Conservation (phyloP, 2,113 vertebrate genomes). For the Tetrao urogallus region DNA sequence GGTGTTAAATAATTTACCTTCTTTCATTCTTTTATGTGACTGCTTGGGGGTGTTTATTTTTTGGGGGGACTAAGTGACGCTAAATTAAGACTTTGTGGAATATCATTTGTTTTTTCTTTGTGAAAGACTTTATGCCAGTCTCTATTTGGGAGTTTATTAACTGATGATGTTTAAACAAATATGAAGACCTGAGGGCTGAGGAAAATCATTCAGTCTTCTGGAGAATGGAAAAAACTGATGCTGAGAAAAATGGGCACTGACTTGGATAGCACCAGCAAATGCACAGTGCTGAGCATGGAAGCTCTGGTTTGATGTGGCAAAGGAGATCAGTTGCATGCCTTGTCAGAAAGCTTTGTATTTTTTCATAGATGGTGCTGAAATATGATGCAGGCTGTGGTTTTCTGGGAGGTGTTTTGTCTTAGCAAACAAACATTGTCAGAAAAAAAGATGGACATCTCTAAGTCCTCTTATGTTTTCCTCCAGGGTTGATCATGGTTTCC, state of each 20-base stretch:
- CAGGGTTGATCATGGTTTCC: background rate
- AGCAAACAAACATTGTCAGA: background rate
- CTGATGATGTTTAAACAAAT: background rate
- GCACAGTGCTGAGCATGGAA: background rate
- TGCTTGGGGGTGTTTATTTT: accelerated
- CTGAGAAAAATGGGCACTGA: background rate
- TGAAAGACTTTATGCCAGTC: background rate
- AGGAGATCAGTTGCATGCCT: background rate
- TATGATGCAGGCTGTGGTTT: background rate
- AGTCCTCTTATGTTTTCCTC: background rate
- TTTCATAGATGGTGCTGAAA: background rate
- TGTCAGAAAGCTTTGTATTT: background rate
- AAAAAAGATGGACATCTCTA: accelerated
- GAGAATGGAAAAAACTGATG: background rate
- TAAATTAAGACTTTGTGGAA: background rate
- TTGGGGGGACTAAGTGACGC: background rate
- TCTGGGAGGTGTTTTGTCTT: background rate
- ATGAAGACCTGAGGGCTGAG: background rate
- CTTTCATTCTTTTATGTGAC: accelerated
- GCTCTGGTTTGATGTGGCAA: background rate
- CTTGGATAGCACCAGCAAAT: background rate
- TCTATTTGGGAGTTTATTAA: background rate
- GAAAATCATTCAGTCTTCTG: background rate
- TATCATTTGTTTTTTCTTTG: background rate
- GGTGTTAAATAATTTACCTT: background rate